Conservation (phyloP, 2,797 vertebrate species). For the Iguana delicatissima region DNA sequence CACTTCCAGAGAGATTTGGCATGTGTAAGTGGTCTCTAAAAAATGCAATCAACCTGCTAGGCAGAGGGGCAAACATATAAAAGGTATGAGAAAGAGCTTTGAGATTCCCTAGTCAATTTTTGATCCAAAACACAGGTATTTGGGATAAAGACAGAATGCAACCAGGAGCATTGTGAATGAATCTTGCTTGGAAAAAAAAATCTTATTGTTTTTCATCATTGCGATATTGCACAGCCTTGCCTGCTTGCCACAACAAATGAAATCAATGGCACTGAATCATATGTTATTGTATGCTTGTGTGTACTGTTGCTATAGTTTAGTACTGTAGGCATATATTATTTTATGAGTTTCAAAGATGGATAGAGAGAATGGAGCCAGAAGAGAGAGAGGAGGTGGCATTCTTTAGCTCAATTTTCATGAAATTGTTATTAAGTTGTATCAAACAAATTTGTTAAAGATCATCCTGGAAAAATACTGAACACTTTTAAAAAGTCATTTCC, state of each 20-base stretch:
- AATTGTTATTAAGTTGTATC: conserved; percentile 70
- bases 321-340: conserved; percentile 45
- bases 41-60: conserved; percentile 60
- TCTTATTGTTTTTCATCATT: not conserved
- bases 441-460: conserved; percentile 67
- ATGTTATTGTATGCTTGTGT: not conserved
- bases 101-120: conserved; percentile 49
- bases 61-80: conserved; percentile 26
- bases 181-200: conserved; percentile 22
- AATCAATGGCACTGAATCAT: not conserved
- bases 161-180: conserved; percentile 36
- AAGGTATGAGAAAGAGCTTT: conserved; percentile 28
- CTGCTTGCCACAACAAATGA: not conserved
- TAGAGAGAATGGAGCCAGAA: not conserved
- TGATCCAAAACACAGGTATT: conserved; percentile 4
- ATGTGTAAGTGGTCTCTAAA: conserved; percentile 54
- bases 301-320: not conserved
- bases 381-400: no score
- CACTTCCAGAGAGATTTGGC: conserved; percentile 45
- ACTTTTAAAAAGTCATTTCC: no score
- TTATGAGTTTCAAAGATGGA: conserved; percentile 28
- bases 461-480: conserved; percentile 27
- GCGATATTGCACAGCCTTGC: not conserved
- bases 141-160: conserved; percentile 19
- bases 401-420: conserved; percentile 44